These are phyloP conservation scores for Nectonema munidae DNA, from an alignment of 2,888 invertebrate genomes.

Conservation along the genomic window DNA sequence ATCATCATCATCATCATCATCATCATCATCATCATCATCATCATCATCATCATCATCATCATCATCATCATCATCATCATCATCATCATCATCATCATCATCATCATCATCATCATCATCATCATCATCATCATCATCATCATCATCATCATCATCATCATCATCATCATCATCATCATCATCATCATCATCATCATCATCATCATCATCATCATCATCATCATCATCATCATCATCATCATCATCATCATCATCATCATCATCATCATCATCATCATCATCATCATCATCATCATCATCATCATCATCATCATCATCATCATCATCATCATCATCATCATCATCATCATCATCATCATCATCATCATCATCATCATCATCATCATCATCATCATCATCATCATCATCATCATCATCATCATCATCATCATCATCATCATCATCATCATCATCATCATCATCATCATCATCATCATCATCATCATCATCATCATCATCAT, in stretches of 20 bases:
- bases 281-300: neutral
- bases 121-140: neutral
- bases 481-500: neutral
- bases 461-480: neutral
- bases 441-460: neutral
- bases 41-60: neutral
- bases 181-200: neutral
- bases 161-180: neutral
- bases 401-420: neutral
- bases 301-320: neutral
- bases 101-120: neutral
- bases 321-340: neutral
- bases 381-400: neutral
- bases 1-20: neutral
- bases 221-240: neutral
- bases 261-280: neutral
- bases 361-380: neutral
- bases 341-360: neutral
- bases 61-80: neutral
- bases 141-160: neutral
- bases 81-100: neutral
- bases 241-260: neutral
- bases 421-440: neutral
- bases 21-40: neutral
- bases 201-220: neutral